These are phyloP conservation scores for Olivierus martensii DNA, from an alignment of 1,140 invertebrate species.

Conservation along the genomic window DNA sequence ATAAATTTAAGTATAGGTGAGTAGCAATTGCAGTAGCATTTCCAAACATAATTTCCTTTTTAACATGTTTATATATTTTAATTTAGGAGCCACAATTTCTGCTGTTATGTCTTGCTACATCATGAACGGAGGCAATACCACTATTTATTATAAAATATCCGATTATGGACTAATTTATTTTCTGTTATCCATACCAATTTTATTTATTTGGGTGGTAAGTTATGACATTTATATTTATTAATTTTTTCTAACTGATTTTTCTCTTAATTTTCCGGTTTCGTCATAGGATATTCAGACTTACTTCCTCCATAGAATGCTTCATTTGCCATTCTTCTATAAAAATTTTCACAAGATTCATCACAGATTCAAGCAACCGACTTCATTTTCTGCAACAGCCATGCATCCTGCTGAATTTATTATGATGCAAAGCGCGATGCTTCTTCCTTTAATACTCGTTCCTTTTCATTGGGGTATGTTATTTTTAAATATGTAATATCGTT, in stretches of 20 bases:
- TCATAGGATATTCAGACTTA: slow-evolving; percentile 50
- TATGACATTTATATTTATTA: too few species aligned
- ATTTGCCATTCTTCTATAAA: slow-evolving; percentile 51
- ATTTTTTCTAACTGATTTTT: too few species aligned
- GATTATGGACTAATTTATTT: slow-evolving; percentile 48
- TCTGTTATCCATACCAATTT: slow-evolving; percentile 14
- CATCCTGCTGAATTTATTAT: slow-evolving; percentile 42
- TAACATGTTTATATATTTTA: too few species aligned
- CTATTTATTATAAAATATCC: slow-evolving; percentile 44
- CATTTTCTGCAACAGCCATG: slow-evolving; percentile 56
- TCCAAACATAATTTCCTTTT: too few species aligned
- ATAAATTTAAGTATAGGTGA: slow-evolving; percentile 39
- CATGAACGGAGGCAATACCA: slow-evolving; percentile 46
- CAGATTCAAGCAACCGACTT: slow-evolving; percentile 56
- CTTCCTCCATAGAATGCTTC: slow-evolving; percentile 49
- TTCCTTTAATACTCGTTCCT: slow-evolving; percentile 19
- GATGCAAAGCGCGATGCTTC: slow-evolving; percentile 15
- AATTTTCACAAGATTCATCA: slow-evolving; percentile 58
- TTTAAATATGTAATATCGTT: too few species aligned
- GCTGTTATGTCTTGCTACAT: slow-evolving; percentile 47
- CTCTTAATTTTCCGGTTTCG: not conserved
- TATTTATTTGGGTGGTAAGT: slow-evolving; percentile 13
- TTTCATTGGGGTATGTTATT: slow-evolving; percentile 20
- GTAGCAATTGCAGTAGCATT: too few species aligned
- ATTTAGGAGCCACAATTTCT: slow-evolving; percentile 33